Percentiles rank a stretch among this genome's conserved stretches.
These are phyloP conservation scores for Protomyctophum bolini DNA, from an alignment of 2,113 vertebrate genomes.

Conservation along the genomic window DNA sequence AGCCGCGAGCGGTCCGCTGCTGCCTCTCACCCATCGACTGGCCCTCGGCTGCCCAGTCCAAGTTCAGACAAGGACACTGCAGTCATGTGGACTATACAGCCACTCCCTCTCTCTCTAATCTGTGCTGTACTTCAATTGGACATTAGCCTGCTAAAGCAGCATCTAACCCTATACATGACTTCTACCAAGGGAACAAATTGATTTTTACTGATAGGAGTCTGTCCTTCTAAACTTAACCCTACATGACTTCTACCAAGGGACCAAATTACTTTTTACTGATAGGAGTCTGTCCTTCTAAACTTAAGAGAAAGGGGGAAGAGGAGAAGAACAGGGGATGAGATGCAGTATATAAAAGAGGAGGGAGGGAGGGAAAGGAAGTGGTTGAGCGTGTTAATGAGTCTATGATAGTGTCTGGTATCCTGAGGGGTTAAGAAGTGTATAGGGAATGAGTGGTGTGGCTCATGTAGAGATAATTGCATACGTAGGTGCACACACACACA, in stretches of 20 bases:
- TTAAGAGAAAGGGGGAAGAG: background rate
- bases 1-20: background rate
- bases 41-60: background rate
- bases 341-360: background rate
- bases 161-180: background rate
- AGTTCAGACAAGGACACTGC: slow-evolving; percentile 1
- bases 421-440: too few species aligned
- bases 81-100: background rate
- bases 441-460: too few species aligned
- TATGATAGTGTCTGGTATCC: too few species aligned
- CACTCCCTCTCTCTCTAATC: background rate
- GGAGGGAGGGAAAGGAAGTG: background rate
- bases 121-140: background rate
- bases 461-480: too few species aligned
- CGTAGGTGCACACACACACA: too few species aligned
- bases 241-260: background rate
- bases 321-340: too few species aligned
- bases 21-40: background rate
- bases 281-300: background rate
- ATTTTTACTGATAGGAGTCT: background rate
- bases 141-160: too few species aligned
- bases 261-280: background rate
- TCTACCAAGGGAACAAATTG: background rate
- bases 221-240: background rate
- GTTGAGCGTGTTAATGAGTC: too few species aligned